These are phyloP conservation scores for Amphipoea oculea DNA, from an alignment of 2,888 invertebrate genomes.

Conservation along the genomic window DNA sequence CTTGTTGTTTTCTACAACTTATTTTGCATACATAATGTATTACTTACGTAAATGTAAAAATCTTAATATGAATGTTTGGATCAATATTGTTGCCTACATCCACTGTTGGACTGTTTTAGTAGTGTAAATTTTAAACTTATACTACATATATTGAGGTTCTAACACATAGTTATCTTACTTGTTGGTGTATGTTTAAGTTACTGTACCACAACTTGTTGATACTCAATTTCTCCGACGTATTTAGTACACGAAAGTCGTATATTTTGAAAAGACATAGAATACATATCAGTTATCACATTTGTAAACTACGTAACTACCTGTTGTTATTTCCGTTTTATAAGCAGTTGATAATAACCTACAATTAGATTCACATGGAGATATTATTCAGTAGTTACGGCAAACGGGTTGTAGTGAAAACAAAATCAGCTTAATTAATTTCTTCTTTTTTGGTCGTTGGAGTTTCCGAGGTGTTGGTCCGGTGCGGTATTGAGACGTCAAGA, in stretches of 20 bases:
- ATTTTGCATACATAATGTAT: slow-evolving; percentile 61
- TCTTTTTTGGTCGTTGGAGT: not conserved
- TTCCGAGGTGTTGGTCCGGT: slow-evolving; percentile 14
- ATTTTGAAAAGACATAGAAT: slow-evolving; percentile 56
- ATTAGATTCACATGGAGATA: slow-evolving; percentile 50
- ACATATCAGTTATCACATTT: slow-evolving; percentile 63
- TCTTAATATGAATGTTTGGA: slow-evolving; percentile 68
- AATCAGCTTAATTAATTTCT: not conserved
- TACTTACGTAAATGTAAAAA: slow-evolving; percentile 52
- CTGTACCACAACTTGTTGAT: slow-evolving; percentile 29
- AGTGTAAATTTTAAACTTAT: slow-evolving; percentile 53
- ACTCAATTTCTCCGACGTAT: slow-evolving; percentile 36
- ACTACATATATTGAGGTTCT: slow-evolving; percentile 41
- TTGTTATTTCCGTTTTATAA: slow-evolving; percentile 48
- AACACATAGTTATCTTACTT: slow-evolving; percentile 31
- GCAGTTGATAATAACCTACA: slow-evolving; percentile 24
- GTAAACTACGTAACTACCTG: slow-evolving; percentile 62
- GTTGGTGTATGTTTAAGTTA: slow-evolving; percentile 32
- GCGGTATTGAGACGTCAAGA: not conserved
- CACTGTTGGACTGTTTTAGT: slow-evolving; percentile 63
- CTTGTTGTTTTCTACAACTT: slow-evolving; percentile 58
- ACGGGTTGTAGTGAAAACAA: slow-evolving; percentile 44
- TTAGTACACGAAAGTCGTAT: slow-evolving; percentile 40
- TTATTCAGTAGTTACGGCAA: slow-evolving; percentile 53
- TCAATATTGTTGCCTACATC: slow-evolving; percentile 65